phyloP scores from a whole-genome alignment of 2,797 vertebrate genomes.

The Synanceia verrucosa region DNA sequence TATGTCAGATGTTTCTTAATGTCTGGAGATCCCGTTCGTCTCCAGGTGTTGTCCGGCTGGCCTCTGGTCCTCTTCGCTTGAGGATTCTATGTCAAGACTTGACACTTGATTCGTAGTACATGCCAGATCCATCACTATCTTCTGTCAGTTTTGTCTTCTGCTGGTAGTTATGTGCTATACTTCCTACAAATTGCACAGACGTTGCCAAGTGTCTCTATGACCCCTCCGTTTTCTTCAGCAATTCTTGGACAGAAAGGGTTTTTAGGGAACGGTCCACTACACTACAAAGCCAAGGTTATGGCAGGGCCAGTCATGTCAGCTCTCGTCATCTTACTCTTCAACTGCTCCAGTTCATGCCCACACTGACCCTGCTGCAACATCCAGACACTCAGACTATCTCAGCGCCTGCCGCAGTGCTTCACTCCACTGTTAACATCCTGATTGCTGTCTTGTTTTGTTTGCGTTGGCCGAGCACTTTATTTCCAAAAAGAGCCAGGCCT shows the following conservation, averaged over 20 bases:
- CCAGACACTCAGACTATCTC: conserved; percentile 56
- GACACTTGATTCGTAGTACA: not conserved
- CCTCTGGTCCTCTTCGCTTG: not conserved
- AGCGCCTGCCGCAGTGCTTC: conserved; percentile 39
- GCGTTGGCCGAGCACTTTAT: conserved; percentile 56
- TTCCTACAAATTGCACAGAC: conserved; percentile 34
- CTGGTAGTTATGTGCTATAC: conserved; percentile 2
- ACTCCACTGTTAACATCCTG: conserved; percentile 61
- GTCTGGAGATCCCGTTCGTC: not conserved
- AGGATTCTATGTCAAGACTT: not conserved
- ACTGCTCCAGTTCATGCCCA: conserved; percentile 33
- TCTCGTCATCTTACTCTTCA: conserved; percentile 43
- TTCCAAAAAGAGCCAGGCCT: conserved; percentile 37
- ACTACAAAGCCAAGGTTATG: conserved; percentile 40
- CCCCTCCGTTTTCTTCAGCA: conserved; percentile 13
- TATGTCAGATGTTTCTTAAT: not conserved
- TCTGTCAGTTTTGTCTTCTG: not conserved
- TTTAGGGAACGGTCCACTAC: conserved; percentile 44
- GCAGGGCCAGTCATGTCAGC: conserved; percentile 32
- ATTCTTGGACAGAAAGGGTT: conserved; percentile 27
- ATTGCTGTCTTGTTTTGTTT: conserved; percentile 69
- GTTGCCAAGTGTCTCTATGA: conserved; percentile 20
- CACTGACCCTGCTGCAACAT: conserved; percentile 29
- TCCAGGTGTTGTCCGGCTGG: not conserved
- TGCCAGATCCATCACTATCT: not conserved